These are phyloP conservation scores for Bellardia pandia DNA, from an alignment of 2,888 invertebrate species.

Conservation along the genomic window DNA sequence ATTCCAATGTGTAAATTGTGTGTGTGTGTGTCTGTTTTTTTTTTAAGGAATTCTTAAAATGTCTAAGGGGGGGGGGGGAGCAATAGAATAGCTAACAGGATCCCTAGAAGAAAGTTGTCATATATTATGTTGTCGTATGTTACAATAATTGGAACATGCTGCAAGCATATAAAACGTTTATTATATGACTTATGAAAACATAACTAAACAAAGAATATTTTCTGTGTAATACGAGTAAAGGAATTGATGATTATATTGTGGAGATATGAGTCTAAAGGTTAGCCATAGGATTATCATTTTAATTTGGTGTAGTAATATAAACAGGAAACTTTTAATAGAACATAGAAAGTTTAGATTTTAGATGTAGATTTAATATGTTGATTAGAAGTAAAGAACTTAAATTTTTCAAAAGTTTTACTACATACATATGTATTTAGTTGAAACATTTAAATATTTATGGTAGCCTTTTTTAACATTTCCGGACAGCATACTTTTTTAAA, in stretches of 20 bases:
- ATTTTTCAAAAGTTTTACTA: too few relatives aligned
- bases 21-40: slow-evolving; percentile 8
- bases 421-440: too few relatives aligned
- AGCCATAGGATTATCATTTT: slow-evolving; percentile 37
- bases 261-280: slow-evolving; percentile 11
- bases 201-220: slow-evolving; percentile 8
- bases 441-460: too few relatives aligned
- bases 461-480: too few relatives aligned
- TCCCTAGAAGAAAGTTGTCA: slow-evolving; percentile 73
- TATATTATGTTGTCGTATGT: slow-evolving; percentile 69
- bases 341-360: background rate
- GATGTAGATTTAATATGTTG: slow-evolving; percentile 10
- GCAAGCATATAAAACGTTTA: slow-evolving; percentile 82
- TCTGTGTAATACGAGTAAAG: slow-evolving; percentile 10
- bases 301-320: slow-evolving; percentile 5
- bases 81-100: slow-evolving; percentile 51
- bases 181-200: slow-evolving; percentile 69
- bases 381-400: background rate
- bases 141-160: slow-evolving; percentile 82
- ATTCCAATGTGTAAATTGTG: slow-evolving; percentile 17
- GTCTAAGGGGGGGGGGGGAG: background rate
- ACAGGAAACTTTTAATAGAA: slow-evolving; percentile 3
- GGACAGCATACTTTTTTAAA: too few relatives aligned
- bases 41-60: slow-evolving; percentile 35
- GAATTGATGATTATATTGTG: background rate